These are phyloP conservation scores for Pachliopta kotzebuea DNA, from an alignment of 2,888 invertebrate species.

Conservation along the genomic window DNA sequence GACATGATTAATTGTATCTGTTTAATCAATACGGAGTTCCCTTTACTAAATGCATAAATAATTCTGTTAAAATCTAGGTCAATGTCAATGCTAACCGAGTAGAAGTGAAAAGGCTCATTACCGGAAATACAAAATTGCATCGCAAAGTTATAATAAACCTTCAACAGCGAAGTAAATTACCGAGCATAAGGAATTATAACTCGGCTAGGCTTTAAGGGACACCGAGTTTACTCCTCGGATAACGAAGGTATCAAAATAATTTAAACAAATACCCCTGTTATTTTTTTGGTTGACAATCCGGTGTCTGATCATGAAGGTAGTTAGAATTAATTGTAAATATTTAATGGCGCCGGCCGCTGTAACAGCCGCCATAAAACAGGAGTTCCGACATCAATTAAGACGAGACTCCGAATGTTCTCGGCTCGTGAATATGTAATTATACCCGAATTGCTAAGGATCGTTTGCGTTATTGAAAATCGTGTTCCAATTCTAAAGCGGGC, in stretches of 20 bases:
- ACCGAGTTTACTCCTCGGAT: background rate
- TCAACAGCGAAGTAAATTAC: constrained; percentile 8
- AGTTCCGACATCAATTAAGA: constrained; percentile 56
- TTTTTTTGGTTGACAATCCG: constrained; percentile 33
- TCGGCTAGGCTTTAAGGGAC: background rate
- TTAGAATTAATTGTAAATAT: constrained; percentile 47
- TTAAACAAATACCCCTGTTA: too few species aligned
- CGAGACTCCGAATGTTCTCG: constrained; percentile 50
- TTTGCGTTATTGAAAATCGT: constrained; percentile 46
- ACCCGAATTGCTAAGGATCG: constrained; percentile 37
- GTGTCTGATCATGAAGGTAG: constrained; percentile 36
- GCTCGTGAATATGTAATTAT: constrained; percentile 58
- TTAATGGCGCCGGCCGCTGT: constrained; percentile 51
- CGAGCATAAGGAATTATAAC: constrained; percentile 8
- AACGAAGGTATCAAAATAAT: constrained; percentile 8
- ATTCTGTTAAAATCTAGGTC: constrained; percentile 1
- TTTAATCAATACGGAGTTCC: background rate
- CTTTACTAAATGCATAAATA: background rate
- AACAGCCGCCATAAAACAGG: constrained; percentile 50
- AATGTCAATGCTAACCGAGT: constrained; percentile 5
- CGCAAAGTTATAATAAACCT: constrained; percentile 2
- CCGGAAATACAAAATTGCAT: constrained; percentile 9
- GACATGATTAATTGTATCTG: background rate
- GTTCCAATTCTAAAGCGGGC: constrained; percentile 33
- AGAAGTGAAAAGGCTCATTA: constrained; percentile 6